Conservation (phyloP, 2,113 vertebrate genomes). For the Mirounga angustirostris region DNA sequence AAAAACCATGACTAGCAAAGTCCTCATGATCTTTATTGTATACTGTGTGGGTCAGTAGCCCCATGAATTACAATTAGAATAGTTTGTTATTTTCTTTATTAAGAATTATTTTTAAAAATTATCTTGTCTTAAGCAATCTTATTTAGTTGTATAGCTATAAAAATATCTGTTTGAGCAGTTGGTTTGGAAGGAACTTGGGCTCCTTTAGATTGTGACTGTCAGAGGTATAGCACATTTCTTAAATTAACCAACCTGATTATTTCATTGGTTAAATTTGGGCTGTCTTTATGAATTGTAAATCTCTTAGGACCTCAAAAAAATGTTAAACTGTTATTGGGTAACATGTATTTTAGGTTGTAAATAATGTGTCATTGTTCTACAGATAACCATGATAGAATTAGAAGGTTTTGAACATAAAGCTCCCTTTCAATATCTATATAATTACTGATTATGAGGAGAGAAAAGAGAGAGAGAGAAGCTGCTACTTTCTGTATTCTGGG, state of each 20-base stretch:
- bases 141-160: background rate
- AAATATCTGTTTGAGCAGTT: background rate
- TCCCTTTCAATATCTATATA: background rate
- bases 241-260: background rate
- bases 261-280: background rate
- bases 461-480: background rate
- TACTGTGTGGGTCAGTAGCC: background rate
- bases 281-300: background rate
- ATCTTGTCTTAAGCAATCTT: background rate
- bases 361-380: background rate
- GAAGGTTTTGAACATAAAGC: background rate
- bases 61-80: conserved; percentile 33
- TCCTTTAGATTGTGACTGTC: background rate
- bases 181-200: background rate
- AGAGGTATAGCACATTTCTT: background rate
- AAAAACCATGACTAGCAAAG: background rate
- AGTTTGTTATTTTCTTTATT: background rate
- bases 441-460: background rate
- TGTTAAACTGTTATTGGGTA: background rate
- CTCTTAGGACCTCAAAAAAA: background rate
- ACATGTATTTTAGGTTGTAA: background rate
- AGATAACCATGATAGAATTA: background rate
- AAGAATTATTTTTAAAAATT: conserved; percentile 9
- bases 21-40: background rate
- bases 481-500: background rate